Percentiles rank a stretch among this genome's conserved stretches.
Conservation (phyloP, 2,888 invertebrate species). For the Hedychridium roseum region DNA sequence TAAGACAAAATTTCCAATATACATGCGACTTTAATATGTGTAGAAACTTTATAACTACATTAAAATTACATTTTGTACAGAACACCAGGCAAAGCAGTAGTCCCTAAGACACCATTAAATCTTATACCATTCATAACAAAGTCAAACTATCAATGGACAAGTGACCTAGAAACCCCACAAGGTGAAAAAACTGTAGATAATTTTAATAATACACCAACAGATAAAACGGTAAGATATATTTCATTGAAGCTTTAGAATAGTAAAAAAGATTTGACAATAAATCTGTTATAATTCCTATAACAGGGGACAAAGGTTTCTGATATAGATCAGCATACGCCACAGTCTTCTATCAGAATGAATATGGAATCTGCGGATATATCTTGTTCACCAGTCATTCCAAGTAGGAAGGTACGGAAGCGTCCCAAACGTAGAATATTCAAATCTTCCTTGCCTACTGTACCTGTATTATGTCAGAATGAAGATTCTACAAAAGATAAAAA, state of each 20-base stretch:
- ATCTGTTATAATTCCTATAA: constrained; percentile 12
- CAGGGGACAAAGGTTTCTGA: constrained; percentile 9
- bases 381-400: constrained; percentile 37
- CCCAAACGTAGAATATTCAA: constrained; percentile 46
- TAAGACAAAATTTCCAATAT: background rate
- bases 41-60: background rate
- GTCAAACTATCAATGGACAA: constrained; percentile 44
- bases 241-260: constrained; percentile 7
- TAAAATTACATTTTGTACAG: too few species aligned
- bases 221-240: constrained; percentile 11
- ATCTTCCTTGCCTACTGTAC: constrained; percentile 12
- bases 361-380: constrained; percentile 27
- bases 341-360: constrained; percentile 12
- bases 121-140: constrained; percentile 45
- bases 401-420: constrained; percentile 26
- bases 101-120: constrained; percentile 46
- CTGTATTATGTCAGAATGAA: background rate
- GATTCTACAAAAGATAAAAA: constrained; percentile 8
- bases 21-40: background rate
- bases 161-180: constrained; percentile 52
- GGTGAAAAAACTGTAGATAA: constrained; percentile 19
- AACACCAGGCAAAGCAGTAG: constrained; percentile 31
- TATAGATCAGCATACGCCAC: constrained; percentile 18
- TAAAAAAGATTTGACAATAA: constrained; percentile 1
- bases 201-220: constrained; percentile 6